These are phyloP conservation scores for Sphenodon punctatus DNA, from an alignment of 2,797 vertebrate species.

Conservation along the genomic window DNA sequence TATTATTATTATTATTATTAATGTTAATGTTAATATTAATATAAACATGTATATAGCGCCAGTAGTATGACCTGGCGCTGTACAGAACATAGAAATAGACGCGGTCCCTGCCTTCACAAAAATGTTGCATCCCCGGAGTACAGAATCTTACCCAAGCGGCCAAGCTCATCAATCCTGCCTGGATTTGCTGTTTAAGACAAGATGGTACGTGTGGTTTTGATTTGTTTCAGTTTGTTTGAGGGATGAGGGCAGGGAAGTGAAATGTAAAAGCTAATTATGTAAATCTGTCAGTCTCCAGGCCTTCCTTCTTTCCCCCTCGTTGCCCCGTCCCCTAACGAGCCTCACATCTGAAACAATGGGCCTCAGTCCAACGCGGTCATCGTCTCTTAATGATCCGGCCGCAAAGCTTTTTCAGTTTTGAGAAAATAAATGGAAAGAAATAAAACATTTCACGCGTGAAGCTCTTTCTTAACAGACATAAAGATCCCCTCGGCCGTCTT, in stretches of 20 bases:
- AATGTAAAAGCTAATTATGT: conserved; percentile 60
- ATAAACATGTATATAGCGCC: too few species aligned
- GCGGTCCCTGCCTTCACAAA: too few species aligned
- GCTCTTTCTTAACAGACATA: conserved; percentile 63
- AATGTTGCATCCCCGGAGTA: too few species aligned
- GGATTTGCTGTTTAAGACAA: neutral
- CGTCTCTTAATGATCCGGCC: conserved; percentile 59
- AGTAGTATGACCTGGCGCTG: too few species aligned
- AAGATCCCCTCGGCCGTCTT: conserved; percentile 61
- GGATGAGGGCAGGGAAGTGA: conserved; percentile 29
- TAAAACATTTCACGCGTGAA: conserved; percentile 60
- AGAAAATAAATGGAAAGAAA: conserved; percentile 51
- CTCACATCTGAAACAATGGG: conserved; percentile 17
- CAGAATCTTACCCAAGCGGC: neutral
- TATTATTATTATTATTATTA: too few species aligned
- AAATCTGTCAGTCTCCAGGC: conserved; percentile 50
- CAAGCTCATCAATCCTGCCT: neutral
- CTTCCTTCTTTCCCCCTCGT: conserved; percentile 47
- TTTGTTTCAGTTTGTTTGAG: conserved; percentile 30
- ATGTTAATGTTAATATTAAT: too few species aligned
- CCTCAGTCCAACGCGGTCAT: conserved; percentile 51
- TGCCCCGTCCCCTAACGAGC: conserved; percentile 36
- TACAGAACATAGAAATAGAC: too few species aligned
- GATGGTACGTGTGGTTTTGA: conserved; percentile 25
- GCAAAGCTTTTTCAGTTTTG: conserved; percentile 62